Evolutionary conservation across 2,113 vertebrate species (phyloP).

Genomic region (Macrotis lagotis): DNA sequence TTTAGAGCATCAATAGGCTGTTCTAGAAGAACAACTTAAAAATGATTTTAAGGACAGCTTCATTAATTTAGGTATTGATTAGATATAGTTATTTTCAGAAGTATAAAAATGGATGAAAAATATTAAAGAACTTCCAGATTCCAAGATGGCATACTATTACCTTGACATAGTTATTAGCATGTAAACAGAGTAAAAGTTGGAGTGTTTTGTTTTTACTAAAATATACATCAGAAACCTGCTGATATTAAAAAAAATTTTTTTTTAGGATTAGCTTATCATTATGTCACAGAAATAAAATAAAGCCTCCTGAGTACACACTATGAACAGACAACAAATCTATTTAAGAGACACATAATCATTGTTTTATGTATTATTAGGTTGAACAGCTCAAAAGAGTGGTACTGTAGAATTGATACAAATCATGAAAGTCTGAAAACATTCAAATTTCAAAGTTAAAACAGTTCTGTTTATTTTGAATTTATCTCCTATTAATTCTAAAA

Average conservation of each 20-base stretch:
- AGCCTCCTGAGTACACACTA: slow-evolving; percentile 12
- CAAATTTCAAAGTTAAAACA: slow-evolving; percentile 45
- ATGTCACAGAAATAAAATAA: slow-evolving; percentile 39
- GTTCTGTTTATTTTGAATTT: slow-evolving; percentile 27
- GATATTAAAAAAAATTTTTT: slow-evolving; percentile 1
- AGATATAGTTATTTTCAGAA: background rate
- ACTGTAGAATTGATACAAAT: background rate
- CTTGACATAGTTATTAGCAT: background rate
- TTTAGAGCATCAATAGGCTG: background rate
- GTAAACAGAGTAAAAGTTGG: background rate
- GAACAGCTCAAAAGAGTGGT: background rate
- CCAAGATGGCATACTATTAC: background rate
- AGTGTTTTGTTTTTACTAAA: background rate
- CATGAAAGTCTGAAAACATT: slow-evolving; percentile 28
- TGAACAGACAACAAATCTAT: background rate
- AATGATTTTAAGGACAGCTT: background rate
- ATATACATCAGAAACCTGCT: slow-evolving; percentile 34
- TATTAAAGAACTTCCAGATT: slow-evolving; percentile 22
- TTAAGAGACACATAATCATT: background rate
- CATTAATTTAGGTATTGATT: background rate
- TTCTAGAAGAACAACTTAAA: background rate
- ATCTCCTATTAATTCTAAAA: background rate
- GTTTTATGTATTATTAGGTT: background rate
- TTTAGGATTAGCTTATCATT: slow-evolving; percentile 40
- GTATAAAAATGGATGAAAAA: background rate